These are phyloP conservation scores for Thalpophila matura DNA, from an alignment of 2,888 invertebrate genomes.

Conservation along the genomic window DNA sequence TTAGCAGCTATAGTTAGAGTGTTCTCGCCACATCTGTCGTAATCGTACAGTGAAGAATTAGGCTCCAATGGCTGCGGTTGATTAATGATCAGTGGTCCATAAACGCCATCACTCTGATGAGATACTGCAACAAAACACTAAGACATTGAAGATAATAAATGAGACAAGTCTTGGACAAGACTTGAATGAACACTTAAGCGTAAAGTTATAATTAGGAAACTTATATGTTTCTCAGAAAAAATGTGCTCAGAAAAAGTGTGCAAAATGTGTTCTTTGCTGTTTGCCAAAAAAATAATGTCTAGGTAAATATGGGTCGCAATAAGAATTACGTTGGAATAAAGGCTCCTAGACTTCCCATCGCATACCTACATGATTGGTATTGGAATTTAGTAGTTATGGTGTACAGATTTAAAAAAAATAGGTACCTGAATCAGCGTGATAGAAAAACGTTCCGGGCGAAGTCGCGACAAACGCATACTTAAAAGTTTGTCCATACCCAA, in stretches of 20 bases:
- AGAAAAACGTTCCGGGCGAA: constrained; percentile 93
- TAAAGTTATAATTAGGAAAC: neutral
- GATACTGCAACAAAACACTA: constrained; percentile 81
- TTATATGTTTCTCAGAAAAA: too few species aligned
- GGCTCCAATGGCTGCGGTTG: constrained; percentile 85
- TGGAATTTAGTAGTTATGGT: too few species aligned
- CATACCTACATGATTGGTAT: too few species aligned
- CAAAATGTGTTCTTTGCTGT: neutral
- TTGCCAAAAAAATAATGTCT: too few species aligned
- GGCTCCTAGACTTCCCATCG: too few species aligned
- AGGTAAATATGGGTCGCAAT: neutral
- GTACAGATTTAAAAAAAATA: too few species aligned
- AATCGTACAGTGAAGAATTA: constrained; percentile 82
- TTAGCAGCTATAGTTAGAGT: constrained; percentile 88
- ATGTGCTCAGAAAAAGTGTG: too few species aligned
- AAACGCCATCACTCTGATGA: constrained; percentile 91
- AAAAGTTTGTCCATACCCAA: constrained; percentile 92
- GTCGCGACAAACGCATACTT: constrained; percentile 93
- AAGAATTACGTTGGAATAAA: neutral
- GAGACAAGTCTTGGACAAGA: neutral
- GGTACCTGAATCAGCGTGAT: constrained; percentile 93
- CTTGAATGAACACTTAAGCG: neutral
- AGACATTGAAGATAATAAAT: constrained; percentile 19
- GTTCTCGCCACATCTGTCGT: constrained; percentile 84
- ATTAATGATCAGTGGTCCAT: constrained; percentile 90